Percentiles rank a stretch among this genome's conserved stretches.
Evolutionary conservation across 2,888 invertebrate species (phyloP).

Genomic region (Malthinus flaveolus): DNA sequence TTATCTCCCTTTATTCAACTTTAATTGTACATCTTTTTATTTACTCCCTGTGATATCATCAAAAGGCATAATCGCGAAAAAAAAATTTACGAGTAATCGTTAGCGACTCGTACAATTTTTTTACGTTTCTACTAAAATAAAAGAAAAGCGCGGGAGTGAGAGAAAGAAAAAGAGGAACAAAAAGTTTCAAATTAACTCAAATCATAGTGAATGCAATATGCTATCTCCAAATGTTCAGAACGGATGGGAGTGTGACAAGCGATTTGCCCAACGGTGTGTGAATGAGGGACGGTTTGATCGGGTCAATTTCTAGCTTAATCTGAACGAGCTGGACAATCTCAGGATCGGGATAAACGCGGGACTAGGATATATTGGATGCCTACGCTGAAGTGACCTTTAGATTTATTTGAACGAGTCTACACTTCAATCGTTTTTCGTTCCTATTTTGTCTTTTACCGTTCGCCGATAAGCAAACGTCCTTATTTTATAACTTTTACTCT

Average conservation of each 20-base stretch:
- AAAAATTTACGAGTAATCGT: background rate
- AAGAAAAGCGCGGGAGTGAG: too few species aligned
- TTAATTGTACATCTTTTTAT: conserved; percentile 52
- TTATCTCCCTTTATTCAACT: conserved; percentile 52
- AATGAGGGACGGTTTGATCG: conserved; percentile 55
- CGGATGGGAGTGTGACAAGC: conserved; percentile 43
- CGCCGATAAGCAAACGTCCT: conserved; percentile 35
- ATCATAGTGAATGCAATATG: conserved; percentile 41
- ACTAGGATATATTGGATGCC: conserved; percentile 52
- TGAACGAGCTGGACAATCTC: conserved; percentile 50
- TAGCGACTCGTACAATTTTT: too few species aligned
- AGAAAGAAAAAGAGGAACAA: background rate
- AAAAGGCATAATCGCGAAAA: background rate
- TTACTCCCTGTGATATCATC: conserved; percentile 31
- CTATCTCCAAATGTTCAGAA: conserved; percentile 32
- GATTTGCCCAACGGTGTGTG: conserved; percentile 54
- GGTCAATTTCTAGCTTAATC: conserved; percentile 55
- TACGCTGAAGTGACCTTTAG: conserved; percentile 40
- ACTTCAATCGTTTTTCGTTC: conserved; percentile 29
- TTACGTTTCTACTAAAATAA: too few species aligned
- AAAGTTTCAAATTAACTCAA: conserved; percentile 26
- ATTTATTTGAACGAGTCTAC: conserved; percentile 31
- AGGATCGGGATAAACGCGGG: conserved; percentile 45
- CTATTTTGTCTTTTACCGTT: conserved; percentile 33
- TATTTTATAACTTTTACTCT: conserved; percentile 32